These are phyloP conservation scores for Phengaris arion DNA, from an alignment of 2,888 invertebrate species.

Conservation along the genomic window DNA sequence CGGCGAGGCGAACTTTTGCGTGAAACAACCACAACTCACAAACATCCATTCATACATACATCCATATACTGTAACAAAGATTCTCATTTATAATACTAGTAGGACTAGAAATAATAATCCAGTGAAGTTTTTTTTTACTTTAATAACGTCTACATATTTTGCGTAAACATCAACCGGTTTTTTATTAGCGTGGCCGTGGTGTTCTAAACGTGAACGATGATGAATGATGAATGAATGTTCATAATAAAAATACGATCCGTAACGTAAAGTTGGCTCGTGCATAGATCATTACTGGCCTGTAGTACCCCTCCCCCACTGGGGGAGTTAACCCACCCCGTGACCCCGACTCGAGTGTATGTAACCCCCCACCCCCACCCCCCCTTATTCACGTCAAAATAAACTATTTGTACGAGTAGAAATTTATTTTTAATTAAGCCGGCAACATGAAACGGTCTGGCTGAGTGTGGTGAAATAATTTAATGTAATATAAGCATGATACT, in stretches of 20 bases:
- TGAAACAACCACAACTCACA: too few relatives aligned
- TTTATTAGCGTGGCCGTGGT: neutral
- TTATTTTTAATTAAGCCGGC: constrained; percentile 19
- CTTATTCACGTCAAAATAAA: constrained; percentile 18
- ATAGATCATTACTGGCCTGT: constrained; percentile 14
- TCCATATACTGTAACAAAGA: too few relatives aligned
- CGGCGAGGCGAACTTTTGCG: too few relatives aligned
- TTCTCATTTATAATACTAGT: too few relatives aligned
- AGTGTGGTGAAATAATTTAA: neutral
- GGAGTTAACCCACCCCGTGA: neutral
- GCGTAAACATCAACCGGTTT: constrained; percentile 1
- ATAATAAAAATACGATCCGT: neutral
- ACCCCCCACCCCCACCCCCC: neutral
- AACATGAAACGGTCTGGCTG: neutral
- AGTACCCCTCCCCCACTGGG: neutral
- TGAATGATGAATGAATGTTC: constrained; percentile 16
- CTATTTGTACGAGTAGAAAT: constrained; percentile 10
- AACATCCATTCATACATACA: too few relatives aligned
- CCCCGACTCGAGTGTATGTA: neutral
- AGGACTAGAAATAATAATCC: neutral
- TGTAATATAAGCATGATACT: neutral
- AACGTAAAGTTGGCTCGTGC: constrained; percentile 2
- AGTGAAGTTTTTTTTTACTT: neutral
- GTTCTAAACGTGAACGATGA: neutral
- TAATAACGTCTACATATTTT: neutral